Conservation (phyloP, 2,797 vertebrate species). For the Onychomys arenicola region DNA sequence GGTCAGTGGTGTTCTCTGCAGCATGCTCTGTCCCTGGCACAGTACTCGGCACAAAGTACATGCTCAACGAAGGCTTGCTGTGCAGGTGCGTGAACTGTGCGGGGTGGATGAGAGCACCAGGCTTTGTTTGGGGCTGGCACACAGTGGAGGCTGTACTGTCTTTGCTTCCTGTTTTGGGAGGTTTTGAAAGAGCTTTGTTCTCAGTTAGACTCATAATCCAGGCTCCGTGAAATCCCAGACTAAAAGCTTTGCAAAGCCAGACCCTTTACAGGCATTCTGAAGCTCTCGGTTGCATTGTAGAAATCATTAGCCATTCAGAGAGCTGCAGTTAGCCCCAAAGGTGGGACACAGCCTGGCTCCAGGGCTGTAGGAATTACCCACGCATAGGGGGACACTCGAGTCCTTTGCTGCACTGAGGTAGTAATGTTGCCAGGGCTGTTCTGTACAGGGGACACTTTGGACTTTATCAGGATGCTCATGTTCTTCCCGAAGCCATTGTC, state of each 20-base stretch:
- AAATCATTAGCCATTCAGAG: constrained; percentile 81
- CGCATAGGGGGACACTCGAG: not conserved
- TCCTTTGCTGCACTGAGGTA: not conserved
- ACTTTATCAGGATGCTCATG: not conserved
- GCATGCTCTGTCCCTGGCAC: not conserved
- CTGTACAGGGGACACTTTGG: not conserved
- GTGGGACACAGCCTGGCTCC: constrained; percentile 20
- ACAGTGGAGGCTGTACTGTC: not conserved
- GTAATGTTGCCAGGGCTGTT: not conserved
- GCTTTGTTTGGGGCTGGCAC: not conserved
- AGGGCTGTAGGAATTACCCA: constrained; percentile 33
- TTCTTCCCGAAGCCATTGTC: not conserved
- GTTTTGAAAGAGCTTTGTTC: not conserved
- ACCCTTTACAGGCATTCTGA: not conserved
- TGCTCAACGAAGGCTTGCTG: not conserved
- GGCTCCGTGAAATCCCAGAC: not conserved
- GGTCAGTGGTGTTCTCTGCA: not conserved
- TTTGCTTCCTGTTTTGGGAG: not conserved
- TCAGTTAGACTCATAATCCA: not conserved
- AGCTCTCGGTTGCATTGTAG: not conserved
- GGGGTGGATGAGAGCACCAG: rapidly evolving
- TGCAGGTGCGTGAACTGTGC: rapidly evolving
- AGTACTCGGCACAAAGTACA: not conserved
- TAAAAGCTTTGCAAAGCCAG: not conserved
- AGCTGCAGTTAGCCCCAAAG: constrained; percentile 76